phyloP scores from a whole-genome alignment of 2,113 vertebrate species.

The Chaetodon auriga region DNA sequence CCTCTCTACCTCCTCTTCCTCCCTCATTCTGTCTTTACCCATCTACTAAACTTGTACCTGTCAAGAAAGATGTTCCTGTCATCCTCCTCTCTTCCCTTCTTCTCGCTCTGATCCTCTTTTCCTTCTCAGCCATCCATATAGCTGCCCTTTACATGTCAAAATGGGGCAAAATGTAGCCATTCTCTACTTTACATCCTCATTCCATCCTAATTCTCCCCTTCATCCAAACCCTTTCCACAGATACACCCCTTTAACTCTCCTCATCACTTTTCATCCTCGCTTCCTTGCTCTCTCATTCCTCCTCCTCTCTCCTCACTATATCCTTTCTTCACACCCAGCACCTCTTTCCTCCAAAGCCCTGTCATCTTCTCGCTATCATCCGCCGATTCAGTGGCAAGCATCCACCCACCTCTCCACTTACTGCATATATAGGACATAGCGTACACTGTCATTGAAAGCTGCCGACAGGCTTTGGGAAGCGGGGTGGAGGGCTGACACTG shows the following conservation, averaged over 20 bases:
- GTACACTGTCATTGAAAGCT: slow-evolving; percentile 66
- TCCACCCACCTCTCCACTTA: slow-evolving; percentile 80
- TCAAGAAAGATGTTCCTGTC: slow-evolving; percentile 74
- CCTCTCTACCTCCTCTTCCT: slow-evolving; percentile 48
- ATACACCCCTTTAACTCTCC: slow-evolving; percentile 35
- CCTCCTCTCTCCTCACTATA: neutral
- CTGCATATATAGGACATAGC: slow-evolving; percentile 72
- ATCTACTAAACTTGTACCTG: slow-evolving; percentile 70
- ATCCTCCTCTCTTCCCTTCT: slow-evolving; percentile 47
- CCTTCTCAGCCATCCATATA: slow-evolving; percentile 41
- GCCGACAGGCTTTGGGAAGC: slow-evolving; percentile 60
- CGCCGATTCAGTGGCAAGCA: slow-evolving; percentile 66
- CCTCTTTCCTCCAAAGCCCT: slow-evolving; percentile 65
- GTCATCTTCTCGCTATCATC: slow-evolving; percentile 73
- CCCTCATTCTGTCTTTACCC: slow-evolving; percentile 59
- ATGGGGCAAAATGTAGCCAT: slow-evolving; percentile 53
- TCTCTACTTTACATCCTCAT: slow-evolving; percentile 61
- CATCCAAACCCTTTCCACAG: slow-evolving; percentile 52
- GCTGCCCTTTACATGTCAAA: slow-evolving; percentile 54
- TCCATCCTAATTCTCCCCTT: slow-evolving; percentile 58
- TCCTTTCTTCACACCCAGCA: slow-evolving; percentile 49
- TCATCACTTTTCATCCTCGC: slow-evolving; percentile 25
- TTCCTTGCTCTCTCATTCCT: slow-evolving; percentile 2
- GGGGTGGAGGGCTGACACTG: slow-evolving; percentile 54
- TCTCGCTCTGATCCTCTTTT: slow-evolving; percentile 60